Conservation (phyloP, 2,113 vertebrate genomes). For the Colius striatus region DNA sequence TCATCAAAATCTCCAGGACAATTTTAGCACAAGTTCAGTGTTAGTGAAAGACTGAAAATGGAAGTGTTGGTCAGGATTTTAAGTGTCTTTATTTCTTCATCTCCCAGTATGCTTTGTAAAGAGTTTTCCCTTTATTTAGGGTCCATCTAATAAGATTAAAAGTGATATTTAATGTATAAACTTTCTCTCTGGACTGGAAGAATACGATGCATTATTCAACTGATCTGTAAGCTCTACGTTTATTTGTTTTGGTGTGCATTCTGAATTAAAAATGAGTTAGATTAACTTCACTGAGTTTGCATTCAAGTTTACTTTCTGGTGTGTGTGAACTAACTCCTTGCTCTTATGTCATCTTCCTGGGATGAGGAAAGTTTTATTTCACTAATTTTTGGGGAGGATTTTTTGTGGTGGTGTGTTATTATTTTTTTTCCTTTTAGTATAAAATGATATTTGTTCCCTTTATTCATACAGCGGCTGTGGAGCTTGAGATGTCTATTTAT, state of each 20-base stretch:
- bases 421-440: background rate
- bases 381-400: too few species aligned
- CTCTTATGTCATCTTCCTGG: background rate
- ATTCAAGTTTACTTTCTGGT: background rate
- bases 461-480: background rate
- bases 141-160: background rate
- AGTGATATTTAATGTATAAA: background rate
- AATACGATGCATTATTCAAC: background rate
- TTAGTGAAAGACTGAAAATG: background rate
- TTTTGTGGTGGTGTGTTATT: too few species aligned
- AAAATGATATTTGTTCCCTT: background rate
- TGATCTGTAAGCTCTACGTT: background rate
- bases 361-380: background rate
- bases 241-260: background rate
- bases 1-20: background rate
- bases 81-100: background rate
- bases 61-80: background rate
- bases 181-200: background rate
- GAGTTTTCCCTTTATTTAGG: background rate
- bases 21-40: background rate
- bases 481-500: background rate
- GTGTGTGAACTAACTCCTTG: background rate
- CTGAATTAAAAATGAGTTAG: background rate
- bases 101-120: background rate
- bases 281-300: background rate